Evolutionary conservation across 2,888 invertebrate species (phyloP), one percentile per base, ranked within the genome.

Genomic region (Eupithecia subfuscata): DNA sequence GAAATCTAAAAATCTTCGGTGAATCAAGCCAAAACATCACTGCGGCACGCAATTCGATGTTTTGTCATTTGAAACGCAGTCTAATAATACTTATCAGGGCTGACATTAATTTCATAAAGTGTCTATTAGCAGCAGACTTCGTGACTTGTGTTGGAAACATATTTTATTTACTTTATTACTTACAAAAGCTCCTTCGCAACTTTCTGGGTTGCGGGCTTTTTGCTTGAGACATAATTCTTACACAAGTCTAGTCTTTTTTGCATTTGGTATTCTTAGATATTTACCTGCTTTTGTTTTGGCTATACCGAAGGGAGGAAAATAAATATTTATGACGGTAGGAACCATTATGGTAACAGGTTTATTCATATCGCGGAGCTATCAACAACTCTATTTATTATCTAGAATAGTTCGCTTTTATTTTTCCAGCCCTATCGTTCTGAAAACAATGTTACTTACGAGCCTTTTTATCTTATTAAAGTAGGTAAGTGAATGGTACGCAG

Each of bases 11-110:
- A 81, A 83, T 70, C 79, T 85, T 84, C n/a, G n/a, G 1, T 82
- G 83, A 64, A 34, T 85, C 79, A 82, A 83, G 82, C 84, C 81
- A 22, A 85, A 86, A 87, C 83, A 86, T 81, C 78, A 80, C 79
- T 70, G 74, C 75, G 79, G 78, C 87, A 87, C 86, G 87, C 84
- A 77, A 86, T 82, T 79, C 79, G 78, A 82, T 84, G 80, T 84
- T 86, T 82, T 81, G 79, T 84, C 82, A 86, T 84, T 84, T 82
- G 77, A 80, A 81, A 75, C 81, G 80, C 82, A 74, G 77, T 76
- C 78, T 82, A 81, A 85, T 74, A 76, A 82, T 78, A 83, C 80
- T 80, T 85, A 84, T 84, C 81, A 80, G 78, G 73, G 76, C 75
- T 79, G 76, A 78, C 82, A 84, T 85, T 82, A 81, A 83, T 86